Conservation (phyloP, 2,888 invertebrate genomes). For the Holacanthella duospinosa region DNA sequence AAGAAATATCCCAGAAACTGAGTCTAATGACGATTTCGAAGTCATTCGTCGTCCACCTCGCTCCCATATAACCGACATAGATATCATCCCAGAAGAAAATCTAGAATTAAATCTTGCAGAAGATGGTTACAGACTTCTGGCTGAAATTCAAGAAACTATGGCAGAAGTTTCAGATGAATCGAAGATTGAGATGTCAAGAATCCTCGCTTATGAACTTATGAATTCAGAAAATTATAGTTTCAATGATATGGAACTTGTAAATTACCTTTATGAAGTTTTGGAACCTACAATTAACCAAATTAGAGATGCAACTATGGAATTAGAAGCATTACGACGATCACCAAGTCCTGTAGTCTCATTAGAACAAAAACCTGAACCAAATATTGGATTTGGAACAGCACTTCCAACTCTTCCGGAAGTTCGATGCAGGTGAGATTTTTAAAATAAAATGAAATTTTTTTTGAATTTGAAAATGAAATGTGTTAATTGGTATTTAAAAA, state of each 20-base stretch:
- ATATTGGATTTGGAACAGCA: constrained; percentile 2
- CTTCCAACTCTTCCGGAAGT: constrained; percentile 9
- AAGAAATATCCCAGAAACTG: not conserved
- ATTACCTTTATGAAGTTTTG: not conserved
- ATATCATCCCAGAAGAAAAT: not conserved
- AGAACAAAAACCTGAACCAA: not conserved
- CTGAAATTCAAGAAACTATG: not conserved
- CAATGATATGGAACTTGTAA: not conserved
- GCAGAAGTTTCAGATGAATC: not conserved
- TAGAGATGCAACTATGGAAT: not conserved
- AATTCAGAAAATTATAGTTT: not conserved
- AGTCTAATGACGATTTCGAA: not conserved
- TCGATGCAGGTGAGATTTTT: constrained; percentile 8
- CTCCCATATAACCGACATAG: not conserved
- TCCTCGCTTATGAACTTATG: not conserved
- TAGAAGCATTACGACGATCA: not conserved
- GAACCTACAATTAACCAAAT: not conserved
- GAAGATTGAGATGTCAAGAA: not conserved
- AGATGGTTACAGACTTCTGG: not conserved
- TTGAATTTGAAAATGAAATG: too few species aligned
- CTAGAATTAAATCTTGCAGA: not conserved
- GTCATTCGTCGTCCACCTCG: not conserved
- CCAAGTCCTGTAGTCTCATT: not conserved
- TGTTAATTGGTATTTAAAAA: too few species aligned
- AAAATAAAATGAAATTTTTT: not conserved